phyloP scores from a whole-genome alignment of 2,888 invertebrate genomes.

The Ariolimax columbianus region DNA sequence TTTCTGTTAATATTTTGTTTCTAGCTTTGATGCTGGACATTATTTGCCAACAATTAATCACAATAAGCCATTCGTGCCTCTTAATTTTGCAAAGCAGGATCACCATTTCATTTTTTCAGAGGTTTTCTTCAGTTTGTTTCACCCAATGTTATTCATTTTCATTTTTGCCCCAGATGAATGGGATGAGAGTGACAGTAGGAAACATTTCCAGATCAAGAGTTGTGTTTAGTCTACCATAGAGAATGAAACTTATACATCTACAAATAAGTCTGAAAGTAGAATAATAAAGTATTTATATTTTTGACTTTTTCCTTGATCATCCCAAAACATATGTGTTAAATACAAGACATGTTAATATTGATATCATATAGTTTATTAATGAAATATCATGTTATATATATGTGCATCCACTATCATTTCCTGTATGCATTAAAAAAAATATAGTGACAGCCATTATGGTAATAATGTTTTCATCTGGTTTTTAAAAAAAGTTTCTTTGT shows the following conservation, averaged over 20 bases:
- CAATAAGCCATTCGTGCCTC: constrained; percentile 12
- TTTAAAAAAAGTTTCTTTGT: neutral
- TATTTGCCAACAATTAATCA: neutral
- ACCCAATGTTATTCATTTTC: neutral
- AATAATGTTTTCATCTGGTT: neutral
- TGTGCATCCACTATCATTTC: neutral
- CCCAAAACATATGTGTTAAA: neutral
- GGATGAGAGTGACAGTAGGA: neutral
- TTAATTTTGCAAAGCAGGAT: constrained; percentile 4
- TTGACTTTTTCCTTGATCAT: neutral
- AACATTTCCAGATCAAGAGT: neutral
- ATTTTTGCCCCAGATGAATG: neutral
- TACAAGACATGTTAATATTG: neutral
- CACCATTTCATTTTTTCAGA: neutral
- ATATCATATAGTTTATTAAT: neutral
- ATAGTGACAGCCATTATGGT: neutral
- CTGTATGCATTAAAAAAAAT: neutral
- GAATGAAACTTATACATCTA: neutral
- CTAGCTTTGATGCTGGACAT: neutral
- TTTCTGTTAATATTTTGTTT: neutral
- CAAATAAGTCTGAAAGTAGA: neutral
- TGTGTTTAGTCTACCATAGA: neutral
- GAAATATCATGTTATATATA: neutral
- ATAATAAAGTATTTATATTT: neutral
- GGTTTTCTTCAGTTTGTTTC: neutral